Evolutionary conservation across 2,797 vertebrate genomes (phyloP), one percentile per base, ranked within the genome.

Genomic region (Crenuchus spilurus): DNA sequence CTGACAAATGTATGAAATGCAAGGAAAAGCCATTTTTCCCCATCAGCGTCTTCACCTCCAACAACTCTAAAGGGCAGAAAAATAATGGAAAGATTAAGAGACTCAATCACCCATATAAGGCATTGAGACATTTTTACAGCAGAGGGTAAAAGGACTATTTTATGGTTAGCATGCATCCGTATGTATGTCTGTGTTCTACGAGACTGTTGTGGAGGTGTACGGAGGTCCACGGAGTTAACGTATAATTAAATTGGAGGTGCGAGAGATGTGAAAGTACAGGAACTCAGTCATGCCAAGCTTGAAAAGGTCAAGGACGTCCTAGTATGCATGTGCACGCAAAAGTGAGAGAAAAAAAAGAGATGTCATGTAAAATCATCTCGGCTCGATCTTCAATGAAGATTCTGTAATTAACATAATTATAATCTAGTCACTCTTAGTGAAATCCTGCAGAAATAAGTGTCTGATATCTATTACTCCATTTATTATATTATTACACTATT

Each of bases 151-250:
- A 22, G 14, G 35, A 24, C 20, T 14, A 20, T 20, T 28, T 65
- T 60, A 42, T 4, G 41, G 60, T 39, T 79, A 81, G 11, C 61
- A 57, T 33, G 55, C 48, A 37, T 72, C 14, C 11, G 35, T 76
- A 54, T 61, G 64, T 2, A 13, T 48, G 72, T 26, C 42, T 26
- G 35, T 68, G 61, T 75, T 71, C 26, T 28, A 30, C 35, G 18
- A n/a, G 20, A 35, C 35, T 6, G 24, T 30, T n/a, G 26, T 20
- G 35, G 18, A 18, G 42, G 68, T 41, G n/a, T 35, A 57, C 60
- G 51, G 35, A 37, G 49, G 41, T 63, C 49, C 33, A 9, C 33
- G 58, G 37, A 72, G 72, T 81, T 78, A 72, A 48, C 69, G 52
- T 70, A 31, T 51, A 49, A 31, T 70, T 70, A 57, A 70, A 54